Base-by-base conservation (phyloP, 2,888 invertebrate species). In the Leucophenga montana region DNA sequence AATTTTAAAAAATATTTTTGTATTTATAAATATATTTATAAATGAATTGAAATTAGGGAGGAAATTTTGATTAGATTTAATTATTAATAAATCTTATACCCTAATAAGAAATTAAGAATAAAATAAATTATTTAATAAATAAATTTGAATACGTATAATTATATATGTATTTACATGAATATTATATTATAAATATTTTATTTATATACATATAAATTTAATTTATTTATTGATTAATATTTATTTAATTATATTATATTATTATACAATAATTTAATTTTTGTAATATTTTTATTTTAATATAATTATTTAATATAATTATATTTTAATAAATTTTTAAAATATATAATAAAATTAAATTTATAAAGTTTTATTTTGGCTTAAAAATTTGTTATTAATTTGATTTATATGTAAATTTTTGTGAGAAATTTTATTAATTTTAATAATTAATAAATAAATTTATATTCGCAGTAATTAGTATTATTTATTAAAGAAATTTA, bases 401-500 rank as follows among this genome's bases (percentile, higher is more conserved):
- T 90, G 88, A 89, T 90, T 90, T 90, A 90, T 88, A 91, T 90
- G 90, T 89, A 90, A 90, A 89, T 90, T 90, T 90, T 89, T 88
- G 88, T 89, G 66, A 87, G 78, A 82, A 81, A 78, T 69, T 71
- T 78, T 85, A 85, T 77, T 88, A 87, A 89, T 89, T 90, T 90
- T 75, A 89, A 89, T 80, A 77, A 87, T 89, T 78, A 88, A 84
- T 80, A 82, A 84, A 33, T 78, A 48, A 48, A 79, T 81, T 77
- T 33, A 33, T 79, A 82, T 75, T 83, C 78, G 82, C 87, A 90
- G 88, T 90, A 90, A 89, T 89, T 90, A 89, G 85, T 89, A 87
- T 91, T 91, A 90, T 89, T 88, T 84, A 90, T 91, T 90, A 90
- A 91, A 89, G 89, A 89, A 90, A 90, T 90, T 89, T 91, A 90